A percentile compares a stretch with the other conserved stretches of the same genome.
Evolutionary conservation across 2,113 vertebrate species (phyloP).

Genomic region (Callospermophilus lateralis): DNA sequence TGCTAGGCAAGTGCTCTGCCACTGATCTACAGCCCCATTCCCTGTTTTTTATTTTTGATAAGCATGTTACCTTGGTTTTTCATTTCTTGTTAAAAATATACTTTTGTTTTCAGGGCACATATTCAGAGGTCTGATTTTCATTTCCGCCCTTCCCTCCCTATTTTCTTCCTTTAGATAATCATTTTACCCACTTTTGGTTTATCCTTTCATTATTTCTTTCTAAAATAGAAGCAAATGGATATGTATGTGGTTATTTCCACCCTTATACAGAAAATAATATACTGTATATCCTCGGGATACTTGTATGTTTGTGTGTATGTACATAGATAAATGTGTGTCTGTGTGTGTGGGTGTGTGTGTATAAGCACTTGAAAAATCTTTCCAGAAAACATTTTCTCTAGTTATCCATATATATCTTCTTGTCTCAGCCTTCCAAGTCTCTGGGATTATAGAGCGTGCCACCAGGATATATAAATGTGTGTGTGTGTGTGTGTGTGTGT

Average conservation of each 20-base stretch:
- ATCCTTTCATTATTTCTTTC: not conserved
- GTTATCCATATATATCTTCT: too few relatives aligned
- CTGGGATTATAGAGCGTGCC: too few relatives aligned
- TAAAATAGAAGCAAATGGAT: conserved; percentile 9
- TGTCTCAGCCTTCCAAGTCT: too few relatives aligned
- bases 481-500: too few relatives aligned
- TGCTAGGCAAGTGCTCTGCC: too few relatives aligned
- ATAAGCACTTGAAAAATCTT: too few relatives aligned
- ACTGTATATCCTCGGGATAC: not conserved
- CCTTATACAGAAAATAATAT: not conserved
- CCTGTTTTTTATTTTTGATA: not conserved
- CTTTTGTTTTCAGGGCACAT: not conserved
- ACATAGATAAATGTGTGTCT: too few relatives aligned
- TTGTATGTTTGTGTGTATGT: too few relatives aligned
- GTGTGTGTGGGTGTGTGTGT: too few relatives aligned
- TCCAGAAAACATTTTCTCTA: too few relatives aligned
- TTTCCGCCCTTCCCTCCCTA: not conserved
- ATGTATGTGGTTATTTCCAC: not conserved
- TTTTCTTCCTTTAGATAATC: not conserved
- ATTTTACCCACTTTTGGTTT: not conserved
- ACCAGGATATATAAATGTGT: too few relatives aligned
- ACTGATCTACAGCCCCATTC: too few relatives aligned
- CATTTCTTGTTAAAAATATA: not conserved
- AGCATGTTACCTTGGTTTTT: not conserved
- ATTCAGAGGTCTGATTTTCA: not conserved